Evolutionary conservation across 2,888 invertebrate genomes (phyloP).

Genomic region (Villa cingulata): DNA sequence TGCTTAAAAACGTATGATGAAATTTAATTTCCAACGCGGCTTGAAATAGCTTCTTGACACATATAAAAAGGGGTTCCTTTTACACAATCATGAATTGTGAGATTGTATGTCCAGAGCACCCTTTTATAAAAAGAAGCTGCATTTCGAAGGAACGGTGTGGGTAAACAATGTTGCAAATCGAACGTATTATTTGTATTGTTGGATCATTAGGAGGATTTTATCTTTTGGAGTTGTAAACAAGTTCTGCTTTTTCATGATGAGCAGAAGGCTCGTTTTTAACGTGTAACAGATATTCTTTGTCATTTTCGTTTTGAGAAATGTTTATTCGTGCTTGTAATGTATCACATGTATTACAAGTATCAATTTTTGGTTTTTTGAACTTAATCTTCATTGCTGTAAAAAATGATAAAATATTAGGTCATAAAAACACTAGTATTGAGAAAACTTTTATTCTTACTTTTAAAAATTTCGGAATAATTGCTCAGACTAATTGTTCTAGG

Average conservation of each 20-base stretch:
- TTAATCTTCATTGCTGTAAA: background rate
- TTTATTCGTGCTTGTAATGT: too few relatives aligned
- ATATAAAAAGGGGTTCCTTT: background rate
- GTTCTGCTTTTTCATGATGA: background rate
- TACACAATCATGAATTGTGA: background rate
- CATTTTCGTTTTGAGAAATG: too few relatives aligned
- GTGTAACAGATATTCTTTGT: background rate
- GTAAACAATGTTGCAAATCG: conserved; percentile 1
- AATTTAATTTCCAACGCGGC: background rate
- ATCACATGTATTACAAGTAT: too few relatives aligned
- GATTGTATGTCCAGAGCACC: background rate
- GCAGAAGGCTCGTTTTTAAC: background rate
- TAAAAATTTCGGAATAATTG: too few relatives aligned
- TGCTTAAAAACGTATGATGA: background rate
- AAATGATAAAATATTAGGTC: background rate
- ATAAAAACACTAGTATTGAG: background rate
- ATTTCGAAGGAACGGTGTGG: background rate
- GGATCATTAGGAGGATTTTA: background rate
- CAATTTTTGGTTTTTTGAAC: too few relatives aligned
- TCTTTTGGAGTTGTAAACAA: background rate
- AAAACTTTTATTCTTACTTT: background rate
- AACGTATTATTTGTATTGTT: background rate
- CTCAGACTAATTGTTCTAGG: too few relatives aligned
- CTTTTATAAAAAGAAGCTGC: background rate
- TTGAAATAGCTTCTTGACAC: background rate